Evolutionary conservation across 53 echinoderm and acorn worm genomes (phyloP), one percentile per base, ranked within the genome.

Genomic region (Echinarachnius parma): DNA sequence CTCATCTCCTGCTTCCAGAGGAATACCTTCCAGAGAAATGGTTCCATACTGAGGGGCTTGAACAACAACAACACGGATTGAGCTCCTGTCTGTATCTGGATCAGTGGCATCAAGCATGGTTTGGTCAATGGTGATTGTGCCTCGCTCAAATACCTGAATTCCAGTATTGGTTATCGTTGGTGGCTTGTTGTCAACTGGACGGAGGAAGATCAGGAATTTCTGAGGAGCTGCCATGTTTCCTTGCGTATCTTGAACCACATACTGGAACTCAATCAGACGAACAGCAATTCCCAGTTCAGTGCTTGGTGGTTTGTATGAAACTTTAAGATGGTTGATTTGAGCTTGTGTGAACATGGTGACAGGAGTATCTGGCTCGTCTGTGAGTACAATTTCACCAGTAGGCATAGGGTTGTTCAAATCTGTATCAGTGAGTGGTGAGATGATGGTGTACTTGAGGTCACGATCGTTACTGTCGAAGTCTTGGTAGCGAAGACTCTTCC

Each of bases 141-240:
- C 85, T 19, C 91, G 70, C 49, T 98, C 91, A 42, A 76, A 79
- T 29, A 98, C 88, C 25, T 75, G 57, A 49, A 92, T 60, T 35
- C 98, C 98, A 4, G 98, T 85, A 62, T 98, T 98, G 65, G 91
- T 92, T 28, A 98, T 83, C 21, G 65, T 42, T 66, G 98, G 98
- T 19, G 98, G 98, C 44, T 86, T 78, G 79, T 98, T 98, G 78
- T 98, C 82, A 14, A 98, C 98, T 62, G 98, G 98, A 53, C 79
- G 64, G 30, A 98, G 80, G 32, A 89, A 64, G 58, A 98, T 86
- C 26, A 44, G 30, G 61, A 92, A 98, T 23, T 23, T 65, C 46
- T 88, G 80, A 61, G 84, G 85, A 28, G 75, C 75, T 14, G 85
- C 88, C 59, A 81, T 67, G 74, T 98, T 98, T 52, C 91, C 91